phyloP scores from a whole-genome alignment of 1,140 invertebrate genomes.

The Camponotus pennsylvanicus region DNA sequence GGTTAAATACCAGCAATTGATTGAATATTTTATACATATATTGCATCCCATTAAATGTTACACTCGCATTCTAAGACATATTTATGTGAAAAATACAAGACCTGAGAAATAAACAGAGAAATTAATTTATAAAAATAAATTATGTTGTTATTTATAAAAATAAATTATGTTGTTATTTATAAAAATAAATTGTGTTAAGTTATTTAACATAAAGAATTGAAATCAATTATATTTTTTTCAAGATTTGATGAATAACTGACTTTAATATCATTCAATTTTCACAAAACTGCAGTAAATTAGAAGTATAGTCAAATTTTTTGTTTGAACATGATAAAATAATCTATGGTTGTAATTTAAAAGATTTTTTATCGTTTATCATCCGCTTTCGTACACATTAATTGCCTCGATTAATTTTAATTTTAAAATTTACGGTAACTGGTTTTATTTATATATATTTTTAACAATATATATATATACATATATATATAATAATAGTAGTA shows the following conservation, averaged over 20 bases:
- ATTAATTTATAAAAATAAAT: not conserved
- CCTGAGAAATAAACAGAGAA: not conserved
- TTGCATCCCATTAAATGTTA: not conserved
- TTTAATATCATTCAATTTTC: not conserved
- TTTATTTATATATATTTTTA: too few relatives aligned
- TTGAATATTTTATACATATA: not conserved
- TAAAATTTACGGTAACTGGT: too few relatives aligned
- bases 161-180: not conserved
- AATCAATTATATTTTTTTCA: not conserved
- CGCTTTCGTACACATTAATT: too few relatives aligned
- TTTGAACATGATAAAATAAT: not conserved
- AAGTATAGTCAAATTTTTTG: not conserved
- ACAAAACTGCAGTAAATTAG: not conserved
- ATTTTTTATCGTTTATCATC: too few relatives aligned
- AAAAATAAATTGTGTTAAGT: not conserved
- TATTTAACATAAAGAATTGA: too few relatives aligned
- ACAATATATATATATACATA: too few relatives aligned
- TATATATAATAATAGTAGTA: too few relatives aligned
- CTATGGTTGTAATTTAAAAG: not conserved
- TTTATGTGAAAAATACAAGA: not conserved
- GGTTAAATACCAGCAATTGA: not conserved
- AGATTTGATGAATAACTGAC: not conserved
- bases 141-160: not conserved
- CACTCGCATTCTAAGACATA: not conserved
- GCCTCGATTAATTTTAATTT: too few relatives aligned